A percentile compares a stretch with the other conserved stretches of the same genome.
Evolutionary conservation across 2,113 vertebrate genomes (phyloP).

Genomic region (Gnathonemus echidnorhynchus): DNA sequence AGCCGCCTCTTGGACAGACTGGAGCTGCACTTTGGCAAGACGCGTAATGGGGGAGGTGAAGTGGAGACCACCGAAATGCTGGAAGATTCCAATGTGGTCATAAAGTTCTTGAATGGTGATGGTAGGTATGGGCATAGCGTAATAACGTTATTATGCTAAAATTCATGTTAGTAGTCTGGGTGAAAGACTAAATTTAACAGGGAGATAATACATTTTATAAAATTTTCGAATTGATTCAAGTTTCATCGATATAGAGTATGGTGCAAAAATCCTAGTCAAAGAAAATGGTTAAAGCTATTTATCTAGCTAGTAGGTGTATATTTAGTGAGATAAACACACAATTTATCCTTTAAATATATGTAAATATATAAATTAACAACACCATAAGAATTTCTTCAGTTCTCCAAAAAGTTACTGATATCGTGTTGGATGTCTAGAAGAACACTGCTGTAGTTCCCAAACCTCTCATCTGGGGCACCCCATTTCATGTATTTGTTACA

Average conservation of each 20-base stretch:
- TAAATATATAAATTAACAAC: neutral
- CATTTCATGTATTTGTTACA: neutral
- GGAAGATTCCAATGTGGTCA: conserved; percentile 46
- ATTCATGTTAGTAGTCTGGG: neutral
- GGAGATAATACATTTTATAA: neutral
- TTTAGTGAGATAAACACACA: neutral
- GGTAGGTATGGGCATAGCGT: conserved; percentile 37
- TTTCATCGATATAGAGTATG: neutral
- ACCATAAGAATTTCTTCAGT: neutral
- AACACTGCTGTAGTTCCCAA: neutral
- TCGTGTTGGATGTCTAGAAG: neutral
- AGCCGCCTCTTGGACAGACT: conserved; percentile 68
- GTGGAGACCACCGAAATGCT: conserved; percentile 61
- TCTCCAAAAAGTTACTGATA: neutral
- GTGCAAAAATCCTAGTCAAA: neutral
- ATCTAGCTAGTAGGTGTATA: neutral
- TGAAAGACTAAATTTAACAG: neutral
- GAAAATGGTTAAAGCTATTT: neutral
- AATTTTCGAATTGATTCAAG: neutral
- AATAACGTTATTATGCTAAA: neutral
- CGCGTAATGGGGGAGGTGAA: conserved; percentile 66
- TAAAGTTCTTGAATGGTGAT: conserved; percentile 55
- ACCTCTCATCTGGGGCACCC: neutral
- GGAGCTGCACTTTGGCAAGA: conserved; percentile 77
- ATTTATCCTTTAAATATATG: neutral